Conservation (phyloP, 2,888 invertebrate genomes). For the Spilarctia lutea region DNA sequence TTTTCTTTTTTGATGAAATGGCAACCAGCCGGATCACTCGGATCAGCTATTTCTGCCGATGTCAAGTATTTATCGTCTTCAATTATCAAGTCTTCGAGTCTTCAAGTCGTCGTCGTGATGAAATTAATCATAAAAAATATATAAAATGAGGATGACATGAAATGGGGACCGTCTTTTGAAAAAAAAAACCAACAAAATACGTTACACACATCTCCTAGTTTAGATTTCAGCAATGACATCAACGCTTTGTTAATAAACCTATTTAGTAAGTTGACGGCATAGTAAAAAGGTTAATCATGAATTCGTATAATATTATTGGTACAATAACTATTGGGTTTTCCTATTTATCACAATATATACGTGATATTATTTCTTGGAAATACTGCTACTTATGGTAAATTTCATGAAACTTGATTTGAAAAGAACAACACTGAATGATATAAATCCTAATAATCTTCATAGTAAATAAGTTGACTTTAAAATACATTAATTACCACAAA, state of each 20-base stretch:
- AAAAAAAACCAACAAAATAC: too few relatives aligned
- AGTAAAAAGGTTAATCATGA: conserved; percentile 1
- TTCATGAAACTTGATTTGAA: neutral
- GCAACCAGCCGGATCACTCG: too few relatives aligned
- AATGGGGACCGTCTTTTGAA: too few relatives aligned
- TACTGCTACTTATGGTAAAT: neutral
- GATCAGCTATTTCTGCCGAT: too few relatives aligned
- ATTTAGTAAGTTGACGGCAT: neutral
- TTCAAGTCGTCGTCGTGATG: too few relatives aligned
- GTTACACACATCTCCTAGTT: neutral
- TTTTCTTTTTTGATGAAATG: too few relatives aligned
- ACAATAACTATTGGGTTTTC: conserved; percentile 1
- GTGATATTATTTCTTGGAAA: neutral
- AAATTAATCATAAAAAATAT: too few relatives aligned
- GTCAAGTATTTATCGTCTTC: too few relatives aligned
- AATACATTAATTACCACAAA: too few relatives aligned
- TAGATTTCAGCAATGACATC: neutral
- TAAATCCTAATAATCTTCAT: neutral
- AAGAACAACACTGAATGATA: neutral
- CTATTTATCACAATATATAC: neutral
- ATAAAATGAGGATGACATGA: too few relatives aligned
- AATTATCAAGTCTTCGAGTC: too few relatives aligned
- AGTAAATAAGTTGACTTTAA: neutral
- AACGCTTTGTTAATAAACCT: neutral
- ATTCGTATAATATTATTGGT: neutral